Base-by-base conservation (phyloP, 2,113 vertebrate genomes). In the Anarrhichthys ocellatus region DNA sequence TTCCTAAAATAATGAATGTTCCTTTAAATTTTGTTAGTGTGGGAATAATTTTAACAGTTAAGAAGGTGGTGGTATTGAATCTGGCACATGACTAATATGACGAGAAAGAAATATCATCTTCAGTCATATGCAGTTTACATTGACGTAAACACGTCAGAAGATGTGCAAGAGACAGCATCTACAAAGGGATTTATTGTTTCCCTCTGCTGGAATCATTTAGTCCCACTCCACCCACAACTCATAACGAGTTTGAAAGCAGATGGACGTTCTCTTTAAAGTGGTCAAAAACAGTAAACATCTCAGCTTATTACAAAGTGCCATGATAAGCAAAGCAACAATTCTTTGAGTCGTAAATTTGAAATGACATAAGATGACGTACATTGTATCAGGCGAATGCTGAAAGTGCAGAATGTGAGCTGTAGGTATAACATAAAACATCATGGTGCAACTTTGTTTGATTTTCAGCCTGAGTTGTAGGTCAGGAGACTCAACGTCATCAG, bases 401-500 rank as follows among this genome's bases (percentile, higher is more conserved):
- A 52, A 58, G n/a, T 2, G 0, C 9, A 80, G 13, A 64, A 74
- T 40, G 22, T 46, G n/a, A 76, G 32, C 1, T 27, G 6, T 36
- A 40, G 34, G 48, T 8, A 38, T 11, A 44, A 1, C 32, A 13
- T 29, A 50, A 76, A 38, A 27, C 20, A 73, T 71, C 17, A 75
- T n/a, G 20, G 74, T 50, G 7, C 5, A 18, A 6, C 66, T 78
- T 42, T 61, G 63, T 83, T 52, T 32, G 50, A 77, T 63, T 72
- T 42, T 58, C 66, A 75, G 38, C 40, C 17, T 6, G 44, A n/a
- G 56, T 34, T 36, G 40, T 18, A 44, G 59, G 27, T 73, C 46
- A 42, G 93, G 88, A 92, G 89, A 91, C 84, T 81, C 83, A 69
- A 48, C 76, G 67, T 90, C 89, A 91, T 91, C 86, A 85, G 70